phyloP scores from a whole-genome alignment of 1,140 invertebrate species.

The Aphelenchoides fujianensis region DNA sequence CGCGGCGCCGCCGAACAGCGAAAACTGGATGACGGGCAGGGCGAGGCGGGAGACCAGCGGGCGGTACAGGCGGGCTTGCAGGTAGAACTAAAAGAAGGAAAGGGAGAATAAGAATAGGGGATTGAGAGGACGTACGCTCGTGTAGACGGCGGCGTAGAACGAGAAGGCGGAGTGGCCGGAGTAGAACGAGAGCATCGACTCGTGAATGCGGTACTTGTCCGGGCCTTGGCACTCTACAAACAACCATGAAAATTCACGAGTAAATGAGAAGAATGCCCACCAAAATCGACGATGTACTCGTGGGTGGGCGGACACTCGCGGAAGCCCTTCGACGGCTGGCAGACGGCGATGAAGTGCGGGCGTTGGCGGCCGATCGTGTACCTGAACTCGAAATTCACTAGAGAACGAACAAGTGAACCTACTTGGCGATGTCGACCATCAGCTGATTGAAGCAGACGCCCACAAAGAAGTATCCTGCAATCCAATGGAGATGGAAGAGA shows the following conservation, averaged over 20 bases:
- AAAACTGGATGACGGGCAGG: slow-evolving; percentile 56
- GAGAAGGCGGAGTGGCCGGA: slow-evolving; percentile 59
- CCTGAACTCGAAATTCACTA: slow-evolving; percentile 66
- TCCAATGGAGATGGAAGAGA: slow-evolving; percentile 43
- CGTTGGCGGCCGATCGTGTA: slow-evolving; percentile 83
- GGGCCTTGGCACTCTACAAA: slow-evolving; percentile 62
- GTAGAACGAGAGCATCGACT: slow-evolving; percentile 58
- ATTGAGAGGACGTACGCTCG: slow-evolving; percentile 39
- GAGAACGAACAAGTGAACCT: no score
- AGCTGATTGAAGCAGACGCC: slow-evolving; percentile 62
- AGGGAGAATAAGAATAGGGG: no score
- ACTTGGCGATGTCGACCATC: slow-evolving; percentile 70
- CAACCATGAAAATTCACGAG: no score
- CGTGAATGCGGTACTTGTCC: slow-evolving; percentile 54
- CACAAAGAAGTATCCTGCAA: slow-evolving; percentile 61
- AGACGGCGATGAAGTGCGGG: slow-evolving; percentile 79
- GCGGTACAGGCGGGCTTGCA: slow-evolving; percentile 59
- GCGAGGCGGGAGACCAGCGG: slow-evolving; percentile 53
- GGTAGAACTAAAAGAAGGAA: slow-evolving; percentile 51
- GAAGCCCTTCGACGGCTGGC: slow-evolving; percentile 64
- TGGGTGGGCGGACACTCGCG: slow-evolving; percentile 46
- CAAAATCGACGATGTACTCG: slow-evolving; percentile 63
- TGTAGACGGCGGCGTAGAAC: slow-evolving; percentile 60
- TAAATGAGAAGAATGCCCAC: no score
- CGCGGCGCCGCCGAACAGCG: slow-evolving; percentile 55